A percentile compares a stretch with the other conserved stretches of the same genome.
phyloP scores from a whole-genome alignment of 2,797 vertebrate species.

The Loriculus beryllinus region DNA sequence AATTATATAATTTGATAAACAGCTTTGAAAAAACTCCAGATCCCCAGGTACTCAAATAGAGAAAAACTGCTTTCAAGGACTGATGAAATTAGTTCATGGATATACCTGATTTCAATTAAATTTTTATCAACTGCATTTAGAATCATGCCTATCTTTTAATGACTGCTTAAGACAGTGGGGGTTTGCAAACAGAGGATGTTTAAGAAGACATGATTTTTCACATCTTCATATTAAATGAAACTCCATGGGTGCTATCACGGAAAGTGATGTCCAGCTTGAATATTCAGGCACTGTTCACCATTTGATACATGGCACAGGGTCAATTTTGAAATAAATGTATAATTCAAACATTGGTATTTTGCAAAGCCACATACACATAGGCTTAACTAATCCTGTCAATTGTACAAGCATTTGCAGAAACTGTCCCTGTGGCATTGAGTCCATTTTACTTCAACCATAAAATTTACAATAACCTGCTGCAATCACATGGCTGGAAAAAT shows the following conservation, averaged over 20 bases:
- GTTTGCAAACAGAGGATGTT: background rate
- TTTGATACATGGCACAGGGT: background rate
- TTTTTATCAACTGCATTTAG: background rate
- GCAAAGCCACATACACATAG: rapidly evolving
- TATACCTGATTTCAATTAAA: background rate
- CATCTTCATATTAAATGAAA: background rate
- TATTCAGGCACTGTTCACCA: background rate
- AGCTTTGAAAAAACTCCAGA: background rate
- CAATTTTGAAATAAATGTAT: background rate
- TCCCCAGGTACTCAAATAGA: background rate
- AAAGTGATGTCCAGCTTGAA: background rate
- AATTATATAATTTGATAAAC: background rate
- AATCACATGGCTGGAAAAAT: background rate
- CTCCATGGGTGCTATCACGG: background rate
- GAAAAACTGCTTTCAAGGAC: background rate
- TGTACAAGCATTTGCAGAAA: background rate
- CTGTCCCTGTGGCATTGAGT: background rate
- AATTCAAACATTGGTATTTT: background rate
- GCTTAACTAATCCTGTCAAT: background rate
- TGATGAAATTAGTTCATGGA: background rate
- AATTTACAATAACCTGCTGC: background rate
- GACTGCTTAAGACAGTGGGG: background rate
- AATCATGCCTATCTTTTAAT: background rate
- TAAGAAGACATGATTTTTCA: background rate
- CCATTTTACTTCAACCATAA: background rate